Percentiles rank a stretch among this genome's conserved stretches.
phyloP scores from a whole-genome alignment of 2,113 vertebrate species.

The Anser brachyrhynchus region DNA sequence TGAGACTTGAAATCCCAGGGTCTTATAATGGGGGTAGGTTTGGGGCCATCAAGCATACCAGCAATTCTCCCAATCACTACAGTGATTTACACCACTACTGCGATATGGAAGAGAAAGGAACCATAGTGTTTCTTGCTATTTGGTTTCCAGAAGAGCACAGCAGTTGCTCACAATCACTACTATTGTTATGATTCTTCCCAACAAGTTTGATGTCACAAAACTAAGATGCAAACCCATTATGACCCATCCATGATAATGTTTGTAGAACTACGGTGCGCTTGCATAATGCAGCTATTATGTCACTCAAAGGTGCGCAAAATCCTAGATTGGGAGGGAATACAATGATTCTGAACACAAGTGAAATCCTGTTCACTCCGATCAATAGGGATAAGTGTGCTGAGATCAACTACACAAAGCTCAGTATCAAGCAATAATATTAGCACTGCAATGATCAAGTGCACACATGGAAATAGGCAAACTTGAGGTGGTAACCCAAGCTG shows the following conservation, averaged over 20 bases:
- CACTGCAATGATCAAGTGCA: not conserved
- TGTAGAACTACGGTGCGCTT: not conserved
- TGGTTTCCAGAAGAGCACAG: conserved; percentile 29
- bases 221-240: not conserved
- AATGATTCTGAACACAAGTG: not conserved
- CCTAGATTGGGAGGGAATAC: not conserved
- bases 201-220: conserved; percentile 16
- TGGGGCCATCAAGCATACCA: not conserved
- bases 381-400: not conserved
- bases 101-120: not conserved
- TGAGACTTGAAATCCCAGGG: not conserved
- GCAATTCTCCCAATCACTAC: not conserved
- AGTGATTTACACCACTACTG: not conserved
- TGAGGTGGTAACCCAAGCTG: not conserved
- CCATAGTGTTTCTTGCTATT: not conserved
- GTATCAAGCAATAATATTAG: not conserved
- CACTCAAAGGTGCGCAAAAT: not conserved
- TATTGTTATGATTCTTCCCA: not conserved
- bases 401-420: not conserved
- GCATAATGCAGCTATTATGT: not conserved
- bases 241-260: not conserved
- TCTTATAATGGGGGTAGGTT: not conserved
- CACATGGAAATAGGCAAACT: not conserved
- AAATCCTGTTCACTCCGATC: not conserved
- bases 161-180: not conserved